These are phyloP conservation scores for Spea multiplicata DNA, from an alignment of 2,113 vertebrate genomes.

Conservation along the genomic window DNA sequence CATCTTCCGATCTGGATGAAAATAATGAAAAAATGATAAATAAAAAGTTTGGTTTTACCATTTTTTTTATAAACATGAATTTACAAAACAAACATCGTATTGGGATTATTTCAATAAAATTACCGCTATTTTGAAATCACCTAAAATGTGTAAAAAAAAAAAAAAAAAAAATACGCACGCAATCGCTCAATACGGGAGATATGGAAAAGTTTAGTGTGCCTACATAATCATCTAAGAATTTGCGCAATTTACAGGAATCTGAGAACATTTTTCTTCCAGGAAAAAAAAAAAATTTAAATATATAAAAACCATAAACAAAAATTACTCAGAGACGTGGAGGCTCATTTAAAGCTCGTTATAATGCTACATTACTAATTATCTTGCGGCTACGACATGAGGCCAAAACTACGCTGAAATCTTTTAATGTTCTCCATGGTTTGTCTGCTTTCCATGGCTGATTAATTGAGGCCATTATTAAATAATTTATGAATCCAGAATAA, in stretches of 20 bases:
- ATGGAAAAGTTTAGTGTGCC: too few species aligned
- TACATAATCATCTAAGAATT: too few species aligned
- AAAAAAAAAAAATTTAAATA: slow-evolving; percentile 11
- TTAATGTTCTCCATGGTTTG: slow-evolving; percentile 32
- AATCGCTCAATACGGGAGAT: too few species aligned
- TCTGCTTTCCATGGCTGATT: slow-evolving; percentile 24
- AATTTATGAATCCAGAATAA: slow-evolving; percentile 40
- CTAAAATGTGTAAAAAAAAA: too few species aligned
- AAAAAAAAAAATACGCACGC: too few species aligned
- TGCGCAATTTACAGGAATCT: background rate
- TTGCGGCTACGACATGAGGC: slow-evolving; percentile 21
- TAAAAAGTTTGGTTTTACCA: background rate
- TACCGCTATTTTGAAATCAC: too few species aligned
- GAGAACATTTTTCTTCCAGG: background rate
- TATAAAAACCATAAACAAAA: slow-evolving; percentile 3
- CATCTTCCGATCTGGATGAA: slow-evolving; percentile 85
- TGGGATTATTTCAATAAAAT: too few species aligned
- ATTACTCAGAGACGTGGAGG: slow-evolving; percentile 8
- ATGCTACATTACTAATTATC: slow-evolving; percentile 31
- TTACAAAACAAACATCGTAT: too few species aligned
- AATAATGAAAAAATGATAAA: background rate
- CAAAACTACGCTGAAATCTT: slow-evolving; percentile 1
- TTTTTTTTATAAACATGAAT: background rate
- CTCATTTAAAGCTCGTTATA: slow-evolving; percentile 47
- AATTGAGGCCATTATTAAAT: slow-evolving; percentile 37